Base-by-base conservation (phyloP, 2,888 invertebrate species). In the Celastrina argiolus region DNA sequence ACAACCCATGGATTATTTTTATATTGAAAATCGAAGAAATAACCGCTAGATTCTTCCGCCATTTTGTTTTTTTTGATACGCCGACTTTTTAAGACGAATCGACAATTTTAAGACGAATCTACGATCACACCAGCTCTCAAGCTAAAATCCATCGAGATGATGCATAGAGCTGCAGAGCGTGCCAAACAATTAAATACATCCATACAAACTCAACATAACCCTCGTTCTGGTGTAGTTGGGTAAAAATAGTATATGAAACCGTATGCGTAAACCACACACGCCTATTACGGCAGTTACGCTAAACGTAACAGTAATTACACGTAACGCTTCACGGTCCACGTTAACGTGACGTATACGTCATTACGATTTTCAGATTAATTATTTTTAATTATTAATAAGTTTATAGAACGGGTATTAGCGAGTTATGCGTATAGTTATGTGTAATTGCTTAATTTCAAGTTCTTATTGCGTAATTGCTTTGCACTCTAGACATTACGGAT, bases 321-420 rank as follows among this genome's bases (percentile, higher is more conserved):
- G 58, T 58, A 58, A 58, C 58, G 58, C 58, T 28, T 58, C 58
- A 58, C 58, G 58, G 28, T 58, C n/a, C 31, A 31, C 16, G 51
- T 51, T 51, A 26, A 58, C 31, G 58, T 31, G 58, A 58, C n/a
- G 58, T 51, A 51, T 22, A 58, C 58, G 31, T 31, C 58, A 16
- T 58, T 58, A 58, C 58, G 58, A 31, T 58, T 58, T 58, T n/a
- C n/a, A n/a, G 31, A 58, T 58, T 51, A 51, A 51, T 51, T 51
- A 51, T 22, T 51, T 51, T 51, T 26, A 51, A 51, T 51, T 51
- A 51, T 26, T 51, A 26, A 26, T 51, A 36, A 36, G 36, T 51
- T 51, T 51, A 51, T 51, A 51, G 22, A 51, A 51, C 51, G 51
- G 12, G 51, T 51, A 51, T 51, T 51, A 22, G 18, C 45, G 18